phyloP scores from a whole-genome alignment of 2,113 vertebrate species.

The Macrotis lagotis region DNA sequence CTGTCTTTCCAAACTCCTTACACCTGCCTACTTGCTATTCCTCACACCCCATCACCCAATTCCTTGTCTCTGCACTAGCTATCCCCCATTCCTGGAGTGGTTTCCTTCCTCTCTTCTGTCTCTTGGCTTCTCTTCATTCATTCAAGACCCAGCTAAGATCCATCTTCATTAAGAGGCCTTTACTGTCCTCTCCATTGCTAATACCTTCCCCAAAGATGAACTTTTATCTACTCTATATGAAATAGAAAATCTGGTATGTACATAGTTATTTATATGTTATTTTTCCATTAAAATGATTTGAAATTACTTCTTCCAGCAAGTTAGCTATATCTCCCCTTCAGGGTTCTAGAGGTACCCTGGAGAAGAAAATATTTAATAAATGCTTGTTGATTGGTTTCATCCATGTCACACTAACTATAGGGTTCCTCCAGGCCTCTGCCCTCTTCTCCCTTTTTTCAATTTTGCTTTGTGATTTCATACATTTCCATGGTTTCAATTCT shows the following conservation, averaged over 20 bases:
- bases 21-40: neutral
- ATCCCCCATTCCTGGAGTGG: neutral
- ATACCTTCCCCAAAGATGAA: neutral
- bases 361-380: neutral
- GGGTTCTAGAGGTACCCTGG: neutral
- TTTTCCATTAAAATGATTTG: neutral
- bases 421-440: neutral
- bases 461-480: neutral
- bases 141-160: neutral
- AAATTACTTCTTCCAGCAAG: neutral
- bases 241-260: neutral
- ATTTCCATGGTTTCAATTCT: neutral
- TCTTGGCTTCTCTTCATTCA: neutral
- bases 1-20: neutral
- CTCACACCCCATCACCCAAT: neutral
- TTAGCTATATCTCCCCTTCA: neutral
- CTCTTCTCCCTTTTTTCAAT: neutral
- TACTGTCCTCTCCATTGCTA: neutral
- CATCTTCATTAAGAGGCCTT: neutral
- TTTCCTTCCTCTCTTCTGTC: neutral
- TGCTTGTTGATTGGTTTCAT: neutral
- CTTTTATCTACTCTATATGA: neutral
- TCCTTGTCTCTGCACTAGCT: neutral
- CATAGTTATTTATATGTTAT: neutral
- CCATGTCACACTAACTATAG: neutral